phyloP scores from a whole-genome alignment of 1,140 invertebrate species.

The Leptoteleia sp. region DNA sequence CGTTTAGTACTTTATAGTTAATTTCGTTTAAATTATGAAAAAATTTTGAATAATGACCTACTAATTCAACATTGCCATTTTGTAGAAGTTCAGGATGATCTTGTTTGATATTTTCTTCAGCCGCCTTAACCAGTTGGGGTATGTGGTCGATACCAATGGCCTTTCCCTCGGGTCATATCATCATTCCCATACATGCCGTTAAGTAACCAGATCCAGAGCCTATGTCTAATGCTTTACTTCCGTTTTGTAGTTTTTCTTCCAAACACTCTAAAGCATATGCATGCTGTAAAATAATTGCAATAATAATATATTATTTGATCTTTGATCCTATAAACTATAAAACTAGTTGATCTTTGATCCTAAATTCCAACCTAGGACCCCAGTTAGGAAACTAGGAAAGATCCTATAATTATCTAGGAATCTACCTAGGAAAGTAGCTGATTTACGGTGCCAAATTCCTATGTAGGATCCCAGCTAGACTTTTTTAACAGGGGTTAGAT shows the following conservation, averaged over 20 bases:
- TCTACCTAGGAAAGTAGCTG: too few relatives aligned
- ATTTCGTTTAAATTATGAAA: too few relatives aligned
- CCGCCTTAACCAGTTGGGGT: constrained; percentile 88
- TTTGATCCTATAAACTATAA: too few relatives aligned
- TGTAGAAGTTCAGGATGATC: constrained; percentile 87
- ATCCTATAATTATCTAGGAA: too few relatives aligned
- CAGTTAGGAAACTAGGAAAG: too few relatives aligned
- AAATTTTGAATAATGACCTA: constrained; percentile 81
- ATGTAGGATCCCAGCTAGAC: too few relatives aligned
- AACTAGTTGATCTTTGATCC: too few relatives aligned
- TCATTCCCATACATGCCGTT: constrained; percentile 95
- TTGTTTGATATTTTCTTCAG: constrained; percentile 88
- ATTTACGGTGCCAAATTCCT: too few relatives aligned
- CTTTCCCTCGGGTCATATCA: constrained; percentile 89
- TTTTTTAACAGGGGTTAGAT: too few relatives aligned
- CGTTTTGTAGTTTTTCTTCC: constrained; percentile 89
- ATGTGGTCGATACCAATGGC: constrained; percentile 97
- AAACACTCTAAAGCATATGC: constrained; percentile 96
- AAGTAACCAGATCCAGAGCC: constrained; percentile 98
- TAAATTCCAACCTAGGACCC: too few relatives aligned
- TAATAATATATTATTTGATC: too few relatives aligned
- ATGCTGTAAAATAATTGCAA: constrained; percentile 84
- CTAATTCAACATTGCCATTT: constrained; percentile 85
- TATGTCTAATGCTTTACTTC: constrained; percentile 93
- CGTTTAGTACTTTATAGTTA: too few relatives aligned